Evolutionary conservation across 1,140 invertebrate species (phyloP), one percentile per base, ranked within the genome.

Genomic region (Drosophila triauraria): DNA sequence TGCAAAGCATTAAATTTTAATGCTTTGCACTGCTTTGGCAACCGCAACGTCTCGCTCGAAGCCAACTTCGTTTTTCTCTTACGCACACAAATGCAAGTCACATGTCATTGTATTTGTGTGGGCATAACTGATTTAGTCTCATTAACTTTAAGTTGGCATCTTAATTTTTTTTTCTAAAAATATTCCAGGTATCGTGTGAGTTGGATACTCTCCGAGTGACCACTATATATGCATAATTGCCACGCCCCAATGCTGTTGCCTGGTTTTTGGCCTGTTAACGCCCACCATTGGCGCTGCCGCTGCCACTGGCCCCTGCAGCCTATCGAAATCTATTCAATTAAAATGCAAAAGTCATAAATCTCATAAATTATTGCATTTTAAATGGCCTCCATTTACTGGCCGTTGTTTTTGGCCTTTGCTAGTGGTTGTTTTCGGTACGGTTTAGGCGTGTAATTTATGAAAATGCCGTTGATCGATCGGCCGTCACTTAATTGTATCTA

Each of bases 251-350:
- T 48, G 75, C 61, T 62, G 79, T 43, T 51, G 58, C 15, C 47
- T 43, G 40, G 44, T 47, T 53, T 35, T 51, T 35, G 64, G 60
- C 44, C 72, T 32, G 42, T 65, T 42, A 40, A 62, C 61, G 54
- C 61, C 74, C 69, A 54, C 51, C 48, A 15, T 13, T 60, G 60
- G 70, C 53, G 43, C 27, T 10, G 47, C 23, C 25, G 12, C 20
- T 25, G 46, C 46, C 46, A 23, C 20, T 12, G 44, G 13, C 32
- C 32, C 8, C 32, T 4, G 8, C 53, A 30, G 77, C 67, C 82
- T 78, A 85, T 75, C 82, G 53, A 80, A 87, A 87, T 82, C 83
- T 87, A 87, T 86, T 87, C 76, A 87, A 83, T 83, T 87, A 87
- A 83, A 77, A 86, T 77, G 75, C 79, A 77, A 59, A 81, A 59